Base-by-base conservation (phyloP, 2,113 vertebrate species). In the Camelus bactrianus region DNA sequence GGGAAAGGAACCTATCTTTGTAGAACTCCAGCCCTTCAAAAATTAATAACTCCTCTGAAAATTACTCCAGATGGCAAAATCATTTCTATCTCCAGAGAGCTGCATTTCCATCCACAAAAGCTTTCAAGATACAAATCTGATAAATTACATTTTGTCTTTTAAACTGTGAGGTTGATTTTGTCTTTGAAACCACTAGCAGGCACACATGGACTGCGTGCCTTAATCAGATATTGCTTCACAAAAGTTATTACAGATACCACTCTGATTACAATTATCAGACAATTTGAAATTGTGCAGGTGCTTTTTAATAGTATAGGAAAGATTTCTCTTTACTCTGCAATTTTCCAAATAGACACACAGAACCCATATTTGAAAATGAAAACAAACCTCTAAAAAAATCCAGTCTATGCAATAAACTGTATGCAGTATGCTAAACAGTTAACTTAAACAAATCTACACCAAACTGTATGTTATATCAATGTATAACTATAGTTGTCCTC, bases 1-100 rank as follows among this genome's bases (percentile, higher is more conserved):
- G 19, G 82, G 30, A 89, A 97, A 86, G 52, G 58, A 97, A 88
- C 92, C 26, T 64, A 17, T 94, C 65, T 76, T 94, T 90, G 48
- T 94, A 97, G 81, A 85, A 75, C 58, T 96, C 93, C 95, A 98
- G 97, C 42, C 50, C 79, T 94, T 95, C 5, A 11, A 96, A 98
- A 95, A 98, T 98, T 96, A 97, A 80, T 97, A 92, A 35, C 65
- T 95, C 91, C 94, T 97, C 96, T 93, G 77, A 97, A 98, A 98
- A 98, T 98, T 96, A 97, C 91, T 98, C 60, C 80, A 97, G 83
- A 92, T 96, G 91, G 98, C 84, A 91, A 98, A 89, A 97, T 96
- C 95, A 98, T 98, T 91, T 97, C 93, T 94, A 87, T 60, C 85
- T 97, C 93, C 93, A 96, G 92, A 88, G 92, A 96, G 96, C 97